phyloP scores from a whole-genome alignment of 2,888 invertebrate genomes.

The Cephus spinipes region DNA sequence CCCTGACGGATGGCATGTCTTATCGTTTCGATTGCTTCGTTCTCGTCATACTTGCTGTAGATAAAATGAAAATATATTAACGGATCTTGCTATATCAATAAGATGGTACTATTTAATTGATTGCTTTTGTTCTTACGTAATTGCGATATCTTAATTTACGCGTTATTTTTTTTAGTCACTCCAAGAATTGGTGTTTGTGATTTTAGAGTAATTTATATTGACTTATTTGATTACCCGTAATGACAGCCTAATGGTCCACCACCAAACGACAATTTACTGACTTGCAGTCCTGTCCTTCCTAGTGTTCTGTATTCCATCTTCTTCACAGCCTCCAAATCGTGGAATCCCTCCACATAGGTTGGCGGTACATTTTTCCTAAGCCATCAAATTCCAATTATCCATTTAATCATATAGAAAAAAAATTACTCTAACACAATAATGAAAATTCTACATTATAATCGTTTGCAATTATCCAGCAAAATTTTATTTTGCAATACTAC shows the following conservation, averaged over 20 bases:
- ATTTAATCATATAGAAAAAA: neutral
- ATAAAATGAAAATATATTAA: slow-evolving; percentile 16
- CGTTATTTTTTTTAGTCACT: neutral
- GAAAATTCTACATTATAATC: neutral
- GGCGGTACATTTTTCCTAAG: slow-evolving; percentile 65
- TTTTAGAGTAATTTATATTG: neutral
- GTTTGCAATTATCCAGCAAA: neutral
- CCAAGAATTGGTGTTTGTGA: neutral
- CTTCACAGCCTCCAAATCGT: slow-evolving; percentile 71
- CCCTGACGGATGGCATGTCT: slow-evolving; percentile 80
- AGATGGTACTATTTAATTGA: neutral
- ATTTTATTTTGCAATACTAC: neutral
- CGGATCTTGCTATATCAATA: neutral
- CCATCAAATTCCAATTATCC: neutral
- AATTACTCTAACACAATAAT: neutral
- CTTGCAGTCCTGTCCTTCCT: slow-evolving; percentile 78
- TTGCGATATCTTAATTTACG: neutral
- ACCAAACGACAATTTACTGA: slow-evolving; percentile 82
- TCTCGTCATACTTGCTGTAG: slow-evolving; percentile 74
- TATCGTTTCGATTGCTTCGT: slow-evolving; percentile 77
- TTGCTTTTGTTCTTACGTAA: neutral
- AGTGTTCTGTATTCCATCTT: slow-evolving; percentile 81
- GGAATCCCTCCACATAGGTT: slow-evolving; percentile 76
- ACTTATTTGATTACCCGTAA: slow-evolving; percentile 74
- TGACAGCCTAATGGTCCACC: slow-evolving; percentile 79